Conservation (phyloP, 2,113 vertebrate species). For the Epinephelus moara region DNA sequence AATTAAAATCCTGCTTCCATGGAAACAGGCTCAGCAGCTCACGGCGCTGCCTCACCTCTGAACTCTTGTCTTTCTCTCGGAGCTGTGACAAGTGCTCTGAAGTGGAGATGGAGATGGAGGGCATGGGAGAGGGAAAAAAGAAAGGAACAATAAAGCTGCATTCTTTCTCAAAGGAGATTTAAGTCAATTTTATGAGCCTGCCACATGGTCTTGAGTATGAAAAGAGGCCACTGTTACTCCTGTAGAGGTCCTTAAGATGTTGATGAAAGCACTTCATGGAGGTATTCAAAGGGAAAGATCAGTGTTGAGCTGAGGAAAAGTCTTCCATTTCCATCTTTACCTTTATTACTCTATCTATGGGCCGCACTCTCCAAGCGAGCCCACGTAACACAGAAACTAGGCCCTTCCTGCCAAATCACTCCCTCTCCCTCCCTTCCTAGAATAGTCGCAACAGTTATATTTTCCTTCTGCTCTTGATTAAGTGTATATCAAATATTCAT, state of each 20-base stretch:
- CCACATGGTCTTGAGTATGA: slow-evolving; percentile 75
- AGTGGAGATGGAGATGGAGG: slow-evolving; percentile 61
- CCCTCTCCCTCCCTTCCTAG: slow-evolving; percentile 35
- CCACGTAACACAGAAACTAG: slow-evolving; percentile 42
- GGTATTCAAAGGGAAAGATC: slow-evolving; percentile 77
- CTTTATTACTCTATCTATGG: slow-evolving; percentile 50
- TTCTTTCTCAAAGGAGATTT: slow-evolving; percentile 72
- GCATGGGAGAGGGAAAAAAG: slow-evolving; percentile 37
- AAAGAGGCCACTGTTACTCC: slow-evolving; percentile 81
- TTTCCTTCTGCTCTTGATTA: slow-evolving; percentile 74
- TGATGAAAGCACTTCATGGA: slow-evolving; percentile 84
- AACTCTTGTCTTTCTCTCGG: slow-evolving; percentile 78
- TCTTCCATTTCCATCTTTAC: slow-evolving; percentile 40
- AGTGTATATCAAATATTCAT: slow-evolving; percentile 75
- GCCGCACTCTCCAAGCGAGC: slow-evolving; percentile 32
- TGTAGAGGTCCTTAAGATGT: slow-evolving; percentile 82
- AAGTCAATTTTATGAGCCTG: slow-evolving; percentile 76
- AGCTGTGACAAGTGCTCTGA: slow-evolving; percentile 75
- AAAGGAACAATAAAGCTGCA: slow-evolving; percentile 60
- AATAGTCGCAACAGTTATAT: slow-evolving; percentile 59
- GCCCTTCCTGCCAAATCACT: slow-evolving; percentile 44
- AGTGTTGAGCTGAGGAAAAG: slow-evolving; percentile 55
- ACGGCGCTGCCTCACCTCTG: slow-evolving; percentile 78
- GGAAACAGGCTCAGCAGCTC: slow-evolving; percentile 76
- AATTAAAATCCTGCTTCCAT: slow-evolving; percentile 82